phyloP scores from a whole-genome alignment of 2,888 invertebrate species.

The Scaeva pyrastri region DNA sequence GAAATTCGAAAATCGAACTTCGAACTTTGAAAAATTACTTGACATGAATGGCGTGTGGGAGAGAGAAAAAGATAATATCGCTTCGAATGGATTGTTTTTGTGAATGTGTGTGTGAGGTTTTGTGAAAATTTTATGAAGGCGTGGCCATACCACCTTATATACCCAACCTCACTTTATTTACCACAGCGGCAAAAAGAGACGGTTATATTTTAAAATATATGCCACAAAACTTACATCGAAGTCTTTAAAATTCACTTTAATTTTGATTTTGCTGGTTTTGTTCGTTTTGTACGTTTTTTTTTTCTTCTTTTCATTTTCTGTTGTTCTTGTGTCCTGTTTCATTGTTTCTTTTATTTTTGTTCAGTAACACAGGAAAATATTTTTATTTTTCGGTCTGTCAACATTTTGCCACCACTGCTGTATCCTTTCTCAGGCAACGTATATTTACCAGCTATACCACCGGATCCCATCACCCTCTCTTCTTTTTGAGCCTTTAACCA shows the following conservation, averaged over 20 bases:
- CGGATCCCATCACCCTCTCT: neutral
- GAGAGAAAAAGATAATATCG: conserved; percentile 10
- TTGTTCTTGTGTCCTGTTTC: conserved; percentile 69
- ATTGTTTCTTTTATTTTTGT: conserved; percentile 70
- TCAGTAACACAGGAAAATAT: conserved; percentile 74
- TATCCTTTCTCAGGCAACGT: conserved; percentile 1
- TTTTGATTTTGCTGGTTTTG: conserved; percentile 72
- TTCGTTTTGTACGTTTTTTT: conserved; percentile 65
- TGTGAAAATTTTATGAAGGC: conserved; percentile 54
- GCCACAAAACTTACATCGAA: conserved; percentile 39
- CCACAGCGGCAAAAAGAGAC: conserved; percentile 27
- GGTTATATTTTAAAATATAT: conserved; percentile 35
- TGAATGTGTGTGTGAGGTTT: conserved; percentile 2
- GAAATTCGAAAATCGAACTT: conserved; percentile 39
- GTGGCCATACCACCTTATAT: conserved; percentile 58
- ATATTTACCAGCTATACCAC: neutral
- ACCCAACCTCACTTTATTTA: conserved; percentile 37
- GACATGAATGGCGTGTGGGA: conserved; percentile 30
- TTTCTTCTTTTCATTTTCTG: conserved; percentile 65
- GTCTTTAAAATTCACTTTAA: conserved; percentile 75
- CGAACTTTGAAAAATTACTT: conserved; percentile 50
- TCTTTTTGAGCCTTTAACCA: neutral
- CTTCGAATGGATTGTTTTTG: neutral
- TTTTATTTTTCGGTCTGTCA: conserved; percentile 76
- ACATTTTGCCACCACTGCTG: conserved; percentile 58